A percentile compares a stretch with the other conserved stretches of the same genome.
phyloP scores from a whole-genome alignment of 2,888 invertebrate species.

The Horisme vitalbata region DNA sequence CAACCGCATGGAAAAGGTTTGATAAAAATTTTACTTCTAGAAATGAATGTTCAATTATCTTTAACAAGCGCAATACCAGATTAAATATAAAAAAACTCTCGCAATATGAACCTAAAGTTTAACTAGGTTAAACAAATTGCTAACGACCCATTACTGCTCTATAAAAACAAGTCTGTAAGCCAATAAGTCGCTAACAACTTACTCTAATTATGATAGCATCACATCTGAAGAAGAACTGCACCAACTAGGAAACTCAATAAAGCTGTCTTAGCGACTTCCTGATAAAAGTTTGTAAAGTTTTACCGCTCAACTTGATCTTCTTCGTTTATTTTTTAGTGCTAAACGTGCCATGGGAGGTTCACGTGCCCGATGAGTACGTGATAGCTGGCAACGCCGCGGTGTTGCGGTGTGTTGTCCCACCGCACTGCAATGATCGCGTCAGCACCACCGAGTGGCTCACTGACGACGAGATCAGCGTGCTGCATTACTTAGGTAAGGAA shows the following conservation, averaged over 20 bases:
- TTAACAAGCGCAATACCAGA: too few species aligned
- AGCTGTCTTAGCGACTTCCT: conserved; percentile 2
- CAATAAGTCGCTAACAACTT: not conserved
- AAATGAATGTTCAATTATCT: too few species aligned
- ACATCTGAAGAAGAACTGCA: not conserved
- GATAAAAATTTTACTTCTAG: too few species aligned
- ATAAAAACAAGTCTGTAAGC: not conserved
- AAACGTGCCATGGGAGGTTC: conserved; percentile 93
- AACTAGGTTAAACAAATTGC: not conserved
- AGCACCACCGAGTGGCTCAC: conserved; percentile 95
- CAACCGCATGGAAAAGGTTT: too few species aligned
- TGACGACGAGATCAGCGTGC: conserved; percentile 89
- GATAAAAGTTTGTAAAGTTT: conserved; percentile 2
- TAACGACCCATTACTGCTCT: not conserved
- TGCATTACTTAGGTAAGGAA: conserved; percentile 67
- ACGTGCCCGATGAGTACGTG: conserved; percentile 95
- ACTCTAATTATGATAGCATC: conserved; percentile 1
- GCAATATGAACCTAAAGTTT: too few species aligned
- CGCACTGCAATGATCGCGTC: conserved; percentile 93
- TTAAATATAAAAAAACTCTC: too few species aligned
- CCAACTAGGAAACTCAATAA: conserved; percentile 3
- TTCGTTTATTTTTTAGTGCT: conserved; percentile 81
- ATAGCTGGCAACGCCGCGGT: conserved; percentile 95
- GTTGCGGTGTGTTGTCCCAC: conserved; percentile 93
- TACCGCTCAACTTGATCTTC: not conserved